Percentiles rank a stretch among this genome's conserved stretches.
Conservation (phyloP, 2,888 invertebrate genomes). For the Ennomos erosarius region DNA sequence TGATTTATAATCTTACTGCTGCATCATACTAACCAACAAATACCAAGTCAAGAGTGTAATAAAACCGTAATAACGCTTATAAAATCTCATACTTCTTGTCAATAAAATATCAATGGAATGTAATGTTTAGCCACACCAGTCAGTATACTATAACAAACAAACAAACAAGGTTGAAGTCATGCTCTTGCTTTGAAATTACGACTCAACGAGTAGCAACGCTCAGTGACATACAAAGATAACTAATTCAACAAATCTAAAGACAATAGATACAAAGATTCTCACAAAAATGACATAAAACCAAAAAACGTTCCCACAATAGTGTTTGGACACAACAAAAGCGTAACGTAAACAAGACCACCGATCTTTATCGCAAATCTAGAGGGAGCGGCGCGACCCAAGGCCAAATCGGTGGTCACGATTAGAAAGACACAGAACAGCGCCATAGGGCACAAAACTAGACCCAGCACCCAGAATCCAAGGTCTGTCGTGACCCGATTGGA, state of each 20-base stretch:
- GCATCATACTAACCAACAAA: too few relatives aligned
- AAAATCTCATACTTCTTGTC: too few relatives aligned
- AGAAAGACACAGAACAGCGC: constrained; percentile 63
- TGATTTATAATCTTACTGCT: too few relatives aligned
- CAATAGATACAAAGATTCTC: constrained; percentile 9
- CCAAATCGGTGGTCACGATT: constrained; percentile 73
- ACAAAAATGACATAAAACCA: constrained; percentile 26
- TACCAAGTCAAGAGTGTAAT: too few relatives aligned
- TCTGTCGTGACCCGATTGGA: constrained; percentile 70
- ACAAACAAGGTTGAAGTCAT: too few relatives aligned
- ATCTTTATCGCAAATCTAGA: constrained; percentile 69
- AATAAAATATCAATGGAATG: too few relatives aligned
- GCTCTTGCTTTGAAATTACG: not conserved
- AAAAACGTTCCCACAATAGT: constrained; percentile 48
- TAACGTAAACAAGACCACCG: constrained; percentile 53
- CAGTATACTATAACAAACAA: too few relatives aligned
- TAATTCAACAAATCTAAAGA: not conserved
- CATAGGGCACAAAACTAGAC: constrained; percentile 38
- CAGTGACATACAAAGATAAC: constrained; percentile 9
- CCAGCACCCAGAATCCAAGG: constrained; percentile 68
- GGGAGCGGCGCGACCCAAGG: constrained; percentile 77
- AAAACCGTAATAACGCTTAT: too few relatives aligned
- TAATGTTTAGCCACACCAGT: too few relatives aligned
- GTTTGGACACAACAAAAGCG: constrained; percentile 54
- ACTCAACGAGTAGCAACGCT: constrained; percentile 2